Conservation (phyloP, 1,140 invertebrate genomes). For the Copidosoma floridanum region DNA sequence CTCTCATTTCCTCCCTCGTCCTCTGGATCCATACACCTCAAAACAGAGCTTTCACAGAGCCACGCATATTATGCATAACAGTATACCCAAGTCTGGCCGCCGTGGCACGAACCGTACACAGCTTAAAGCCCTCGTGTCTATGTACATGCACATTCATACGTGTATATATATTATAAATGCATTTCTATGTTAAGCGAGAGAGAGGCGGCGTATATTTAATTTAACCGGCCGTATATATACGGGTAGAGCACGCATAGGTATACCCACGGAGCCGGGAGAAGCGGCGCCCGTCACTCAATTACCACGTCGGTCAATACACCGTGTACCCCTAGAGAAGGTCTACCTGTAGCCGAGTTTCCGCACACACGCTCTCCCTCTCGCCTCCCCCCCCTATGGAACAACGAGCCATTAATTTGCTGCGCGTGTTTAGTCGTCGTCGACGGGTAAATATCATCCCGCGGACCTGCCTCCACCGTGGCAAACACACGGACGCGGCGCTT, state of each 20-base stretch:
- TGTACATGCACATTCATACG: not conserved
- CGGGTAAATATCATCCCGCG: constrained; percentile 46
- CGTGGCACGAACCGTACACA: not conserved
- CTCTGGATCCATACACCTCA: too few species aligned
- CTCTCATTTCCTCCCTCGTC: not conserved
- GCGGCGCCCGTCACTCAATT: constrained; percentile 43
- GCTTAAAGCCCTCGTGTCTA: too few species aligned
- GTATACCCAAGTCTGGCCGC: too few species aligned
- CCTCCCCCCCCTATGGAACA: constrained; percentile 42
- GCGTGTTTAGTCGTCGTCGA: constrained; percentile 41
- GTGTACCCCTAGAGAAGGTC: constrained; percentile 20
- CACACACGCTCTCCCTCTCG: too few species aligned
- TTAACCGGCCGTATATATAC: not conserved
- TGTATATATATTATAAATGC: constrained; percentile 9
- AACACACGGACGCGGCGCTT: not conserved
- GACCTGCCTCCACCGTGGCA: too few species aligned
- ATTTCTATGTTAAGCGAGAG: constrained; percentile 5
- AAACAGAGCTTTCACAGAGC: too few species aligned
- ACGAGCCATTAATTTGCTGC: constrained; percentile 47
- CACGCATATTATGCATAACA: too few species aligned
- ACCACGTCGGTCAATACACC: constrained; percentile 45
- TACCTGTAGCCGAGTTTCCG: too few species aligned
- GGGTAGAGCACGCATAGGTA: too few species aligned
- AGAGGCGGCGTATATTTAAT: constrained; percentile 14
- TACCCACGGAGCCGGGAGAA: not conserved